A percentile compares a stretch with the other conserved stretches of the same genome.
Evolutionary conservation across 2,797 vertebrate species (phyloP).

Genomic region (Bryconaethiops microstoma): DNA sequence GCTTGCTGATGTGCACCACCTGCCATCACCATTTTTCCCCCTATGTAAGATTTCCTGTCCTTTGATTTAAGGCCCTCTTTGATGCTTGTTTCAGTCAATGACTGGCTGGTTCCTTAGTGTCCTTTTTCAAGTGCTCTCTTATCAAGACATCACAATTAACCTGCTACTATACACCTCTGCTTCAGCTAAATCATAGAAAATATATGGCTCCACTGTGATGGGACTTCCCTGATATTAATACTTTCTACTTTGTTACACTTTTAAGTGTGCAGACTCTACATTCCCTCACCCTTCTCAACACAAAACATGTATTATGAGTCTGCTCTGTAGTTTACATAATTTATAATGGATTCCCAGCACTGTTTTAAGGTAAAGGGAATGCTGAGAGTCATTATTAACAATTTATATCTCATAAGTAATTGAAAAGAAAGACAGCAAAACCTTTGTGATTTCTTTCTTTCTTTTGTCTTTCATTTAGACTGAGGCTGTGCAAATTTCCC

Average conservation of each 20-base stretch:
- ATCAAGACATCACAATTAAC: background rate
- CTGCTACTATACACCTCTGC: background rate
- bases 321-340: background rate
- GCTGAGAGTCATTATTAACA: background rate
- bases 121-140: conserved; percentile 1
- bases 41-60: background rate
- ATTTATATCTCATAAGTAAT: background rate
- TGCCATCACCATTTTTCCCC: background rate
- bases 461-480: background rate
- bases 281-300: background rate
- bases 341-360: background rate
- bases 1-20: background rate
- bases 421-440: background rate
- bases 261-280: background rate
- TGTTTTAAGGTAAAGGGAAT: background rate
- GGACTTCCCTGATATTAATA: background rate
- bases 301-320: background rate
- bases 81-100: conserved; percentile 11
- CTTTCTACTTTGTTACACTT: background rate
- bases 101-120: background rate
- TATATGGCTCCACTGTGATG: background rate
- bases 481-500: background rate
- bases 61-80: background rate
- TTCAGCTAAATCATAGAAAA: background rate
- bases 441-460: background rate